phyloP scores from a whole-genome alignment of 64 coral and sea anemone species.

The Astreopora myriophthalma region DNA sequence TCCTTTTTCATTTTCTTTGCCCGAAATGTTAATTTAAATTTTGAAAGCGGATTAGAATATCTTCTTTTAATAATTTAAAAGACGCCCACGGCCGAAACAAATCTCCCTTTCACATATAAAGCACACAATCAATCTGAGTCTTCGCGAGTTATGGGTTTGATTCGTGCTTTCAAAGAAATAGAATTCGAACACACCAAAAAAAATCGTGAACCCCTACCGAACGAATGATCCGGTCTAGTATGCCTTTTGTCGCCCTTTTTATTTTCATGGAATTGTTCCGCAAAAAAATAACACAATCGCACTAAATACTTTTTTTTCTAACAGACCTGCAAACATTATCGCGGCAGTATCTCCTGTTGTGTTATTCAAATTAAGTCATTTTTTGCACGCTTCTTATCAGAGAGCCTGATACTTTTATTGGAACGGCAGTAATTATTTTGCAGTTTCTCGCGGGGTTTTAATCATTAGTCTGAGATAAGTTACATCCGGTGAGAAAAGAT shows the following conservation, averaged over 20 bases:
- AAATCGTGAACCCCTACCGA: no score
- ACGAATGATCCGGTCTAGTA: neutral
- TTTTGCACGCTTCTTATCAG: slow-evolving; percentile 4
- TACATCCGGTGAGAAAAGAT: neutral
- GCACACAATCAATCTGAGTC: no score
- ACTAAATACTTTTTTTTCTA: slow-evolving; percentile 1
- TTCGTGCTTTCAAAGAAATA: no score
- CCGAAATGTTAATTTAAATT: neutral
- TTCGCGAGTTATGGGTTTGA: no score
- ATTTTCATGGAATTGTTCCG: neutral
- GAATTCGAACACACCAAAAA: no score
- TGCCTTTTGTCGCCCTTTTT: neutral
- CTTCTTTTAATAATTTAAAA: neutral
- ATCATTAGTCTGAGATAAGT: slow-evolving; percentile 9
- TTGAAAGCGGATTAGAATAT: neutral
- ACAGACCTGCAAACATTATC: neutral
- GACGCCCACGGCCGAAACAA: neutral
- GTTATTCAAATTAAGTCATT: slow-evolving; percentile 33
- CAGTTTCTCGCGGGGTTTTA: slow-evolving; percentile 4
- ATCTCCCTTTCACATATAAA: no score
- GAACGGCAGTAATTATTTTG: neutral
- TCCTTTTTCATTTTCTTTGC: neutral
- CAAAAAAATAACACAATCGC: neutral
- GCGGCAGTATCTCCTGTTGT: neutral
- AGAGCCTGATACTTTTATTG: slow-evolving; percentile 5